Evolutionary conservation across 2,113 vertebrate species (phyloP), one percentile per base, ranked within the genome.

Genomic region (Corynorhinus townsendii): DNA sequence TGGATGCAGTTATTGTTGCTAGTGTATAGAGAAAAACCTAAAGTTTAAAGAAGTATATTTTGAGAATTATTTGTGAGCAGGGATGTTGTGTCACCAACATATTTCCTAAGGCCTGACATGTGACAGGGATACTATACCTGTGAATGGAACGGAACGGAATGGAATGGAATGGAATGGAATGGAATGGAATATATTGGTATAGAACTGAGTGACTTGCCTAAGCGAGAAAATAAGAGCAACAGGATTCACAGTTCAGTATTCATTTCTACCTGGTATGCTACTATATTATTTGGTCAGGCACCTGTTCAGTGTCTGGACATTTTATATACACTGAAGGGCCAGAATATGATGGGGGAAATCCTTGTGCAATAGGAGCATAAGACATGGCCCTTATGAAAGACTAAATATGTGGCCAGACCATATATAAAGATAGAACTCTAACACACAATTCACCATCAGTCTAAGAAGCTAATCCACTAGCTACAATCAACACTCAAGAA

Each of bases 1-100:
- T 19, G 35, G n/a, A 86, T 83, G 75, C 24, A 94, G 79, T 80
- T 71, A 66, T 22, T 92, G 59, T 69, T 88, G 69, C 47, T 87
- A 86, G 86, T 79, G 90, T 87, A 47, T 33, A 94, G 64, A 89
- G 30, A 15, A 89, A 93, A 96, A 43, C 22, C 30, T 72, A 72
- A 69, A 30, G n/a, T 84, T 89, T 95, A 81, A 45, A 92, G 33
- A 86, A 12, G 38, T 19, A 64, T 0, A 2, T 43, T 86, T 66
- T 64, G 62, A 96, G 38, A 19, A 52, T 68, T 88, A 30, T 43
- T 92, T 91, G 81, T 56, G 47, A 90, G 9, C 43, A 86, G 20
- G 11, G 79, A 52, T 84, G 89, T 47, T 69, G 35, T 40, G 47
- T 73, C 28, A 30, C 43, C 47, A 54, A n/a, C 83, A 40, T 86